These are phyloP conservation scores for Ctenomys sociabilis DNA, from an alignment of 2,113 vertebrate genomes.

Conservation along the genomic window DNA sequence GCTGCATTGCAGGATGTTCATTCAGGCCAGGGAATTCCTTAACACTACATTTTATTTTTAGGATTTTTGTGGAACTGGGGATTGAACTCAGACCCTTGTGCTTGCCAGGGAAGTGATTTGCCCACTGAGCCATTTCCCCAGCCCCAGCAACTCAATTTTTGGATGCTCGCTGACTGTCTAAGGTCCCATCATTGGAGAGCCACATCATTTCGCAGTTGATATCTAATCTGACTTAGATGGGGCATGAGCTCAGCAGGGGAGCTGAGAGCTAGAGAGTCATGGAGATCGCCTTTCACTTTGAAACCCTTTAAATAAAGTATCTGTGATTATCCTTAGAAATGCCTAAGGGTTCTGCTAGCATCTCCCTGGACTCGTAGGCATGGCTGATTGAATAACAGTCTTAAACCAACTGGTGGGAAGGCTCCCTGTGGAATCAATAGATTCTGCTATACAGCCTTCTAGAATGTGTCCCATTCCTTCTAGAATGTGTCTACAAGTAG, in stretches of 20 bases:
- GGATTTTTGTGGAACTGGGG: too few species aligned
- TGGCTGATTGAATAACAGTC: neutral
- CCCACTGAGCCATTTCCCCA: too few species aligned
- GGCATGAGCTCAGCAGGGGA: neutral
- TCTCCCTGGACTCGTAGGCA: neutral
- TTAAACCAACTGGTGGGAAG: neutral
- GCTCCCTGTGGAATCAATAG: neutral
- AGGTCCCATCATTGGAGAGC: neutral
- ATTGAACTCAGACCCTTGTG: too few species aligned
- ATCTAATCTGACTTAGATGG: too few species aligned
- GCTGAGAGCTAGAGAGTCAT: neutral
- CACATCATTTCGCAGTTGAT: neutral
- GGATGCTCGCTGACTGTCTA: neutral
- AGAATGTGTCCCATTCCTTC: neutral
- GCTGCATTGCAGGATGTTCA: neutral
- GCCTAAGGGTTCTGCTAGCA: neutral
- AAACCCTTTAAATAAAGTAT: neutral
- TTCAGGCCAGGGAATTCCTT: too few species aligned
- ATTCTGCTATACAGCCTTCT: neutral
- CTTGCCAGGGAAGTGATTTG: too few species aligned
- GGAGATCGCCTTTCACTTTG: neutral
- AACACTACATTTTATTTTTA: too few species aligned
- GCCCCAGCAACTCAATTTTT: too few species aligned
- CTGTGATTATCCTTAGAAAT: neutral
- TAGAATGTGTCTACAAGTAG: too few species aligned